Conservation (phyloP, 2,113 vertebrate genomes). For the Melozone crissalis region DNA sequence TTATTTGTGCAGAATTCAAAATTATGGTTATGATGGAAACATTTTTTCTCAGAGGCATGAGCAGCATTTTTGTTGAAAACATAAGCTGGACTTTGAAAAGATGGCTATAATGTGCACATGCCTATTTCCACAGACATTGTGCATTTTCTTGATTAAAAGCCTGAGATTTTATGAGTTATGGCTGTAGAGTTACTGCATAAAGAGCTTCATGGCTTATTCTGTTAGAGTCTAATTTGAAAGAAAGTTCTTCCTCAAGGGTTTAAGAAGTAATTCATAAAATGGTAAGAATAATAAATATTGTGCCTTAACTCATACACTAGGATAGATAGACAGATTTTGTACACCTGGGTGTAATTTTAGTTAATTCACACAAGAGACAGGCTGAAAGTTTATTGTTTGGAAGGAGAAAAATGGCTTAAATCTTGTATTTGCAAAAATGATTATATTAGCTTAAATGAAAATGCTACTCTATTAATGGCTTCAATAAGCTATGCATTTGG, state of each 20-base stretch:
- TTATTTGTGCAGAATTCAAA: conserved; percentile 41
- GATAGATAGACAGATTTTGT: conserved; percentile 74
- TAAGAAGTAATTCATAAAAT: conserved; percentile 81
- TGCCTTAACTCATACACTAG: conserved; percentile 72
- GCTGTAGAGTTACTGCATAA: conserved; percentile 54
- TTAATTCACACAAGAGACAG: conserved; percentile 81
- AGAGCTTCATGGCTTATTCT: conserved; percentile 65
- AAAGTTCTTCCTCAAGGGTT: conserved; percentile 80
- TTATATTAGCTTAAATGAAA: conserved; percentile 79
- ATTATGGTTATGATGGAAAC: conserved; percentile 12
- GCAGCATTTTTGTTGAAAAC: conserved; percentile 49
- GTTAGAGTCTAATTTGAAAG: conserved; percentile 71
- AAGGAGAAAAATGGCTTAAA: conserved; percentile 69
- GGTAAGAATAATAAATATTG: conserved; percentile 82
- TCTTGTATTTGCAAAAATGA: conserved; percentile 78
- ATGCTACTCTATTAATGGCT: conserved; percentile 75
- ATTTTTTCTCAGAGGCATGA: conserved; percentile 32
- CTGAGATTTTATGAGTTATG: conserved; percentile 57
- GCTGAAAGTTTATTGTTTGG: conserved; percentile 78
- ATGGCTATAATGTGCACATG: not conserved
- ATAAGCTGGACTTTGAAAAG: conserved; percentile 37
- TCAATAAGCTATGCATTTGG: conserved; percentile 73
- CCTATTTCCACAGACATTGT: conserved; percentile 13
- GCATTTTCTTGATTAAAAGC: conserved; percentile 70
- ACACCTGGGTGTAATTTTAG: conserved; percentile 79